Evolutionary conservation across 2,113 vertebrate genomes (phyloP).

Genomic region (Heliornis fulica): DNA sequence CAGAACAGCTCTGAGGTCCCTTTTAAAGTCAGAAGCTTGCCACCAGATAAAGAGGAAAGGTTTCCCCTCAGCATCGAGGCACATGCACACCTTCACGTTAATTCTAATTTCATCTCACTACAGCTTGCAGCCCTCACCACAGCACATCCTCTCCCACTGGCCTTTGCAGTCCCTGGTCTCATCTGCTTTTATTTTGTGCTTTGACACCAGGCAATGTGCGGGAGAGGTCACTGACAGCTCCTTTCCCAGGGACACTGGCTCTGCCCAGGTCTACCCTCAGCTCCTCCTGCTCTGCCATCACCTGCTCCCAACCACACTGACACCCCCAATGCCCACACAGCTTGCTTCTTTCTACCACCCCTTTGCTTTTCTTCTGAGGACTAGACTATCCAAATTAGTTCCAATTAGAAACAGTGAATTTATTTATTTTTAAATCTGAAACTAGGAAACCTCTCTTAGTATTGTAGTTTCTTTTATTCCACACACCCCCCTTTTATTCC

Average conservation of each 20-base stretch:
- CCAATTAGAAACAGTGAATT: background rate
- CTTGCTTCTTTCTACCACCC: background rate
- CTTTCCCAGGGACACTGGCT: background rate
- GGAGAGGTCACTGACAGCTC: background rate
- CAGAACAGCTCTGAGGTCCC: background rate
- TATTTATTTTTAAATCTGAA: background rate
- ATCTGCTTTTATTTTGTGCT: background rate
- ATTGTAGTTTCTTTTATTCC: background rate
- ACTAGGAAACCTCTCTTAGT: background rate
- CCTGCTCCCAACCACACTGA: background rate
- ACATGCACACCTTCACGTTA: fast-evolving
- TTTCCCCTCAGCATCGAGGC: background rate
- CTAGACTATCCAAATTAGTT: background rate
- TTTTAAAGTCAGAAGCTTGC: background rate
- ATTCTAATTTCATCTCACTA: background rate
- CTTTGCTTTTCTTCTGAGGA: background rate
- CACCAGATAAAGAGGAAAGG: fast-evolving
- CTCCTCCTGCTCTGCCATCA: background rate
- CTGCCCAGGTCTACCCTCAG: background rate
- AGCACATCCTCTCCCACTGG: background rate
- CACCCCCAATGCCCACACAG: background rate
- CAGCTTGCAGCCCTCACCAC: background rate
- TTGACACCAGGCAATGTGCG: background rate
- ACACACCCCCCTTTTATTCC: background rate
- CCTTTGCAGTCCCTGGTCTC: background rate